Evolutionary conservation across 2,797 vertebrate genomes (phyloP).

Genomic region (Menidia menidia): DNA sequence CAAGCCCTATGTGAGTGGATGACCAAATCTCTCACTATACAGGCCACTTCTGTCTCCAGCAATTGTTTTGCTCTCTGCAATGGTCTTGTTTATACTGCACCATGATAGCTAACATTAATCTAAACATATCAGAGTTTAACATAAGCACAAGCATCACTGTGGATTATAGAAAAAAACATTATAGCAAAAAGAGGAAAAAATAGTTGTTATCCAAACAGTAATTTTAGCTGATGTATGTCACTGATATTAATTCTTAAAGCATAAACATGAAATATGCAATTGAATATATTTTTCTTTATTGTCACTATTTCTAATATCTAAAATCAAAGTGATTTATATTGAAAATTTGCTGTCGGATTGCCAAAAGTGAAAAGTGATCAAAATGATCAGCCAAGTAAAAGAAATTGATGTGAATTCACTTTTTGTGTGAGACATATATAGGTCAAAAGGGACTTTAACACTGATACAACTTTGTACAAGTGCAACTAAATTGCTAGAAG

Average conservation of each 20-base stretch:
- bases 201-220: too few species aligned
- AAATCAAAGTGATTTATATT: too few species aligned
- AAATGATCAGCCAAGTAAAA: too few species aligned
- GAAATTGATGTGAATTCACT: background rate
- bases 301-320: too few species aligned
- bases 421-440: background rate
- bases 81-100: background rate
- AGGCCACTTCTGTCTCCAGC: background rate
- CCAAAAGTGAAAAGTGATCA: too few species aligned
- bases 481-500: background rate
- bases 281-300: too few species aligned
- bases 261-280: too few species aligned
- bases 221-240: too few species aligned
- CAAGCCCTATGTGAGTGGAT: slow-evolving; percentile 28
- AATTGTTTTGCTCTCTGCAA: slow-evolving; percentile 1
- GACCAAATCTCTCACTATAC: slow-evolving; percentile 17
- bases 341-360: too few species aligned
- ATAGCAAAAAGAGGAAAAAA: too few species aligned
- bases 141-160: background rate
- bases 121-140: background rate
- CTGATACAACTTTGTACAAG: background rate
- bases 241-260: too few species aligned
- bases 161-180: too few species aligned
- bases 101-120: background rate
- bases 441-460: background rate